Conservation (phyloP, 2,888 invertebrate species). For the Drosophila pegasa region DNA sequence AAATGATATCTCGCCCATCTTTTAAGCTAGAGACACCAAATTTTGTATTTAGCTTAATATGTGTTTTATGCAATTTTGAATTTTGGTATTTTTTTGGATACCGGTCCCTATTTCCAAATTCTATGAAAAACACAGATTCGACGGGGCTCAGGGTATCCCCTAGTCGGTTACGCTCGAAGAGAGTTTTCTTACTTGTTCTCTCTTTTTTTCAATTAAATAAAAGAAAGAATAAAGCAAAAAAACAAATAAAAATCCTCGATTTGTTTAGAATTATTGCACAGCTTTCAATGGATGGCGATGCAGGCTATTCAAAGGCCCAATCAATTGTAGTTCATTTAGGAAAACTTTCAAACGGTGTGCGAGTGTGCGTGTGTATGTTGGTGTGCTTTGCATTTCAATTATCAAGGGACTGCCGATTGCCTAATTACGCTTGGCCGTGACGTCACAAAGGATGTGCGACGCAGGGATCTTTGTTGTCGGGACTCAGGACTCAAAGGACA, state of each 20-base stretch:
- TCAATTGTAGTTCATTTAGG: neutral
- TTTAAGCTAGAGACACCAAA: too few species aligned
- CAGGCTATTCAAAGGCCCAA: slow-evolving; percentile 3
- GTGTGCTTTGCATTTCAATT: slow-evolving; percentile 25
- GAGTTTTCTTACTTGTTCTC: too few species aligned
- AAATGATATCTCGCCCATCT: too few species aligned
- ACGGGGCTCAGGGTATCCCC: too few species aligned
- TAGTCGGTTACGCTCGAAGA: too few species aligned
- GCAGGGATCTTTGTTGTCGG: neutral
- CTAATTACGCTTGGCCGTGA: slow-evolving; percentile 12
- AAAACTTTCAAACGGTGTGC: neutral
- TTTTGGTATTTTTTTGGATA: too few species aligned
- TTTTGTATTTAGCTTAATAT: too few species aligned
- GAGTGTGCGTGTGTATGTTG: neutral
- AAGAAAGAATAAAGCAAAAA: neutral
- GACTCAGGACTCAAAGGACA: slow-evolving; percentile 1
- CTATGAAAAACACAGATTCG: too few species aligned
- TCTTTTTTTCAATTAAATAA: neutral
- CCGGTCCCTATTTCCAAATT: too few species aligned
- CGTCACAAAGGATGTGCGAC: slow-evolving; percentile 1
- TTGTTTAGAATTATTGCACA: slow-evolving; percentile 3
- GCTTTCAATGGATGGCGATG: neutral
- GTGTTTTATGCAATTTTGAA: too few species aligned
- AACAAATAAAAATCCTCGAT: neutral
- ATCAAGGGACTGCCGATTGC: slow-evolving; percentile 7